Evolutionary conservation across 2,113 vertebrate genomes (phyloP).

Genomic region (Formicarius rufipectus): DNA sequence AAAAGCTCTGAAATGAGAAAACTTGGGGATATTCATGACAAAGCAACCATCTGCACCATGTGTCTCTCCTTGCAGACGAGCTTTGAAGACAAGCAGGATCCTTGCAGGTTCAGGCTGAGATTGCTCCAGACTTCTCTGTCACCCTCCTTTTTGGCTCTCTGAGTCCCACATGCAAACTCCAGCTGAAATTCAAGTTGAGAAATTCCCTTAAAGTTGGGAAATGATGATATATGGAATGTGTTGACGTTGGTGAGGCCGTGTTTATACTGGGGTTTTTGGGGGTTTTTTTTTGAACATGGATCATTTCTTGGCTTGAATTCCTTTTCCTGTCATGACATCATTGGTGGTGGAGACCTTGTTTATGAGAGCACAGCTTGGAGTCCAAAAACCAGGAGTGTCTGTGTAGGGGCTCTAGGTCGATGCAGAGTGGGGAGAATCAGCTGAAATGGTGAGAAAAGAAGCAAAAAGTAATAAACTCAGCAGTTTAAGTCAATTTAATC

Average conservation of each 20-base stretch:
- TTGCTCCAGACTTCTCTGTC: neutral
- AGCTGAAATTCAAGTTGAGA: neutral
- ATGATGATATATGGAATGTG: fast-evolving
- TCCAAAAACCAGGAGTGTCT: neutral
- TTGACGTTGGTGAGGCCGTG: fast-evolving
- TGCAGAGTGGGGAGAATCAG: neutral
- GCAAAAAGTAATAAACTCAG: neutral
- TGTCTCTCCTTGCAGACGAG: neutral
- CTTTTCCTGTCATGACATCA: neutral
- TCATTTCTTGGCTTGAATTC: neutral
- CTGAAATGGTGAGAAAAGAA: neutral
- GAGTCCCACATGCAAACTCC: neutral
- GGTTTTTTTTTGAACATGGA: neutral
- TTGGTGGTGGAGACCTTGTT: neutral
- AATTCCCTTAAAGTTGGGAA: neutral
- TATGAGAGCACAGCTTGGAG: neutral
- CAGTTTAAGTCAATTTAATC: neutral
- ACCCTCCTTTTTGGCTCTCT: neutral
- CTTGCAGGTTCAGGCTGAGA: neutral
- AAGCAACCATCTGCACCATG: neutral
- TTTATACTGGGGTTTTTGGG: neutral
- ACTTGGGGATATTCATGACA: neutral
- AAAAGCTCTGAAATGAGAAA: neutral
- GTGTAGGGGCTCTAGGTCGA: neutral
- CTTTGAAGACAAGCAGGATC: fast-evolving